phyloP scores from a whole-genome alignment of 2,888 invertebrate genomes.

The Petrophora chlorosata region DNA sequence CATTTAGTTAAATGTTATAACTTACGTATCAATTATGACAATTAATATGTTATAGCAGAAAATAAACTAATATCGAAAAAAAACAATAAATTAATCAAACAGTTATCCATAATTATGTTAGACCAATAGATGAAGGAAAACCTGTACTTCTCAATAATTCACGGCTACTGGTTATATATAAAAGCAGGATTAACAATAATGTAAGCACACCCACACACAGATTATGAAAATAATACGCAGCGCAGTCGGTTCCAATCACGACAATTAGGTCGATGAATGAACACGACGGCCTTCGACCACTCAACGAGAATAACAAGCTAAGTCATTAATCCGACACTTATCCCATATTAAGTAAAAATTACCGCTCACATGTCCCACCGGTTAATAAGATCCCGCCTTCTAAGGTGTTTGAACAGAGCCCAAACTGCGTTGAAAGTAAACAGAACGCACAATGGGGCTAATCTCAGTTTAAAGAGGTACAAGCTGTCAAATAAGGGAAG shows the following conservation, averaged over 20 bases:
- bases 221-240: constrained; percentile 30
- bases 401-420: constrained; percentile 47
- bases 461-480: constrained; percentile 55
- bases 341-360: constrained; percentile 54
- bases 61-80: too few species aligned
- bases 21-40: too few species aligned
- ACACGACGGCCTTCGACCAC: constrained; percentile 49
- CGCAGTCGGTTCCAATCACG: constrained; percentile 45
- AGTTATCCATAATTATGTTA: background rate
- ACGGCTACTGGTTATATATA: constrained; percentile 18
- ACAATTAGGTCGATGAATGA: constrained; percentile 39
- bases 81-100: background rate
- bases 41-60: too few species aligned
- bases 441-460: constrained; percentile 39
- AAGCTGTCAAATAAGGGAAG: constrained; percentile 60
- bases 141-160: constrained; percentile 15
- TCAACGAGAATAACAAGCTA: constrained; percentile 37
- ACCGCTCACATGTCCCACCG: constrained; percentile 44
- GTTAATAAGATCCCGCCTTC: constrained; percentile 45
- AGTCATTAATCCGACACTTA: constrained; percentile 54
- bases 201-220: constrained; percentile 20
- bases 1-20: too few species aligned
- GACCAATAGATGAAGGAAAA: constrained; percentile 7
- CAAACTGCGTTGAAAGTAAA: constrained; percentile 33
- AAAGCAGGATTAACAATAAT: constrained; percentile 22